Evolutionary conservation across 2,113 vertebrate species (phyloP).

Genomic region (Ardeotis arabs): DNA sequence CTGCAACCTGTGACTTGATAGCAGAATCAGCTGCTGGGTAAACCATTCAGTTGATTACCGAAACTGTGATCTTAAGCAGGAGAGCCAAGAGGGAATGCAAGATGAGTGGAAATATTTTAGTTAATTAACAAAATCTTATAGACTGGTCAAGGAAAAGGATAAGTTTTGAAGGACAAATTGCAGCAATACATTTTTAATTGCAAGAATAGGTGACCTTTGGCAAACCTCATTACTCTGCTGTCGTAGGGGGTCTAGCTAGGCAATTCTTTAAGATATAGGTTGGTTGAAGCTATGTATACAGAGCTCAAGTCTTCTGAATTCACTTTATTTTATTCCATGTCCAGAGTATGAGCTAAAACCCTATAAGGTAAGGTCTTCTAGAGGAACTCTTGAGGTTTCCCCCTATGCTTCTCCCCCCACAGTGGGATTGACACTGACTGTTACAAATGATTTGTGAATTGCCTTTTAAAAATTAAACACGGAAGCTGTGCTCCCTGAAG

Average conservation of each 20-base stretch:
- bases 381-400: neutral
- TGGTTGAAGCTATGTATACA: neutral
- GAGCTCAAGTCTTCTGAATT: neutral
- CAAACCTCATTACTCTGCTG: neutral
- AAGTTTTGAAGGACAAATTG: conserved; percentile 14
- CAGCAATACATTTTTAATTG: neutral
- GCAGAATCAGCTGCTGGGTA: neutral
- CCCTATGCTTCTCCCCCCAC: accelerated
- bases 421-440: no score
- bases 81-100: neutral
- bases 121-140: neutral
- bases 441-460: neutral
- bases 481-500: neutral
- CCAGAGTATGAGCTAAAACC: neutral
- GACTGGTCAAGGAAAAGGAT: neutral
- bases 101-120: conserved; percentile 23
- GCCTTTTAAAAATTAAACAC: neutral
- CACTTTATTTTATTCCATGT: neutral
- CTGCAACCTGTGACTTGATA: conserved; percentile 9
- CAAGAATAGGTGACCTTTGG: neutral
- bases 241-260: neutral
- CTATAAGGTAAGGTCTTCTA: neutral
- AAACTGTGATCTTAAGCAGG: neutral
- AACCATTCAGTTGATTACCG: conserved; percentile 31
- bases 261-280: neutral